Conservation (phyloP, 2,888 invertebrate genomes). For the Scaptomyza polygonia region DNA sequence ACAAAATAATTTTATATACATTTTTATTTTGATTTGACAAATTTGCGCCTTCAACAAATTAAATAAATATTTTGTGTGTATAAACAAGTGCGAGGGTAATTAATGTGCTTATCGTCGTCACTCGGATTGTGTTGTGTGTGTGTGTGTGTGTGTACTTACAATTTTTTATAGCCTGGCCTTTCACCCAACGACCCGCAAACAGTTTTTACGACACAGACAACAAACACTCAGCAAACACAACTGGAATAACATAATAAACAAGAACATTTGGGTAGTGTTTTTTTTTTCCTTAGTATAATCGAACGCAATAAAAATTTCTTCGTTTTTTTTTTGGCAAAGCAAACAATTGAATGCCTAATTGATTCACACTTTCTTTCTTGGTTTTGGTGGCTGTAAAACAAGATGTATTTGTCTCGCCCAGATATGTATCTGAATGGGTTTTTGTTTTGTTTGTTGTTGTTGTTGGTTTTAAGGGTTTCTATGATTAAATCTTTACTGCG, state of each 20-base stretch:
- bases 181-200: constrained; percentile 64
- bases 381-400: constrained; percentile 74
- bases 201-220: constrained; percentile 73
- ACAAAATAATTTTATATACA: constrained; percentile 1
- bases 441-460: constrained; percentile 35
- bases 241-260: constrained; percentile 38
- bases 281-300: constrained; percentile 57
- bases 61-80: neutral
- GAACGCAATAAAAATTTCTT: constrained; percentile 68
- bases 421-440: constrained; percentile 25
- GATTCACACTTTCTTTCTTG: constrained; percentile 81
- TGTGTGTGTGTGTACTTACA: constrained; percentile 53
- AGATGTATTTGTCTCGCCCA: constrained; percentile 55
- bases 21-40: constrained; percentile 37
- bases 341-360: constrained; percentile 76
- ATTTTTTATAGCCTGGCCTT: constrained; percentile 69
- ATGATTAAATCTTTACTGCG: constrained; percentile 70
- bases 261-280: constrained; percentile 5
- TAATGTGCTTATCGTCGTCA: constrained; percentile 46
- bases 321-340: constrained; percentile 59
- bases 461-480: constrained; percentile 8
- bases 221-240: constrained; percentile 33
- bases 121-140: constrained; percentile 4
- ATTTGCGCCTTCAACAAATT: constrained; percentile 28
- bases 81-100: constrained; percentile 22